Percentiles rank a stretch among this genome's conserved stretches.
These are phyloP conservation scores for Rotaria sp. DNA, from an alignment of 2,888 invertebrate genomes.

Conservation along the genomic window DNA sequence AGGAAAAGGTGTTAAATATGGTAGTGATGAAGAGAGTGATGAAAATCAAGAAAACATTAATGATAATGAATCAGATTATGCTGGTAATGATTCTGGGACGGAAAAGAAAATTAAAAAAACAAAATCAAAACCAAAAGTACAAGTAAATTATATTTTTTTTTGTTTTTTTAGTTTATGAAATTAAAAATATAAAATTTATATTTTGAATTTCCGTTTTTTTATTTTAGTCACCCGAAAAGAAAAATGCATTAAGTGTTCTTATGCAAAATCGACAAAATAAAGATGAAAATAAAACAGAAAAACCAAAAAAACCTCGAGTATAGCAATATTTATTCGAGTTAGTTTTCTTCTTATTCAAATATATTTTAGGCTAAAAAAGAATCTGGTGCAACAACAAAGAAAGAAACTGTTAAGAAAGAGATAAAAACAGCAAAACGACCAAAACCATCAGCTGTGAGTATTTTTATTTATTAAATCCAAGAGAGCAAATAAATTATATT, in stretches of 20 bases:
- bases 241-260: conserved; percentile 1
- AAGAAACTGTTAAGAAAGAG: background rate
- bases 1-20: conserved; percentile 30
- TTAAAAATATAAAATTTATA: no score
- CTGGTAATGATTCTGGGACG: background rate
- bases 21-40: conserved; percentile 29
- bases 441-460: background rate
- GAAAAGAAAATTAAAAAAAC: background rate
- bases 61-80: background rate
- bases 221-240: background rate
- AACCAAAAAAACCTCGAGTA: conserved; percentile 20
- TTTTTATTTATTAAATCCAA: background rate
- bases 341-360: background rate
- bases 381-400: background rate
- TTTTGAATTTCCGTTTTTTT: no score
- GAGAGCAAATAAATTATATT: background rate
- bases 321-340: background rate
- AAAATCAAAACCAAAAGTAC: background rate
- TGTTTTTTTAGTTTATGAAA: no score
- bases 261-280: background rate
- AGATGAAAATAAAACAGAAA: background rate
- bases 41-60: background rate
- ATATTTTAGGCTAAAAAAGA: conserved; percentile 2
- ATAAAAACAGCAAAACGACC: background rate
- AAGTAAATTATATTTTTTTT: background rate